Evolutionary conservation across 2,113 vertebrate genomes (phyloP).

Genomic region (Tragelaphus buxtoni): DNA sequence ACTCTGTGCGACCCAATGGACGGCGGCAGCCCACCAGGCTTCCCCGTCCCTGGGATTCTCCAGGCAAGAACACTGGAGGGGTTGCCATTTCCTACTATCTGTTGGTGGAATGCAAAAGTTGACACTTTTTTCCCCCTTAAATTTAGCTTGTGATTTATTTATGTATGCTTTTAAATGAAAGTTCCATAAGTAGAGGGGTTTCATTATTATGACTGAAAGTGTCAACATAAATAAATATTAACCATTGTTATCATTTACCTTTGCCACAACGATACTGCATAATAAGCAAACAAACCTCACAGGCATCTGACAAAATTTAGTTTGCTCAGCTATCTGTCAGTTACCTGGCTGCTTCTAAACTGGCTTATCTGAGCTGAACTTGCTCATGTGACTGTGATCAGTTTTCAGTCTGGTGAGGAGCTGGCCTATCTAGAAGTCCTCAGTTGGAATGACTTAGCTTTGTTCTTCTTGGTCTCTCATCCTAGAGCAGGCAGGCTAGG

Average conservation of each 20-base stretch:
- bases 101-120: constrained; percentile 3
- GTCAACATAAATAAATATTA: constrained; percentile 39
- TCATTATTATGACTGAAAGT: constrained; percentile 14
- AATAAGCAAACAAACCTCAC: background rate
- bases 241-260: background rate
- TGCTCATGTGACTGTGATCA: background rate
- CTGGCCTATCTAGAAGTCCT: background rate
- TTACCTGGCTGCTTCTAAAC: background rate
- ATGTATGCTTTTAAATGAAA: constrained; percentile 35
- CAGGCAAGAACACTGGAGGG: too few species aligned
- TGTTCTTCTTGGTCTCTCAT: background rate
- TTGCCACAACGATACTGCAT: background rate
- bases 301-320: background rate
- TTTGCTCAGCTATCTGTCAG: background rate
- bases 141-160: constrained; percentile 34
- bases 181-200: constrained; percentile 6
- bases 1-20: too few species aligned
- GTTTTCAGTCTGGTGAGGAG: background rate
- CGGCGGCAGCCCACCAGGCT: too few species aligned
- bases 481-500: background rate
- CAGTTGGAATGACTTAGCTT: background rate
- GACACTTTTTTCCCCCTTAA: background rate
- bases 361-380: background rate
- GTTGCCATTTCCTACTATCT: background rate
- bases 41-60: too few species aligned